Evolutionary conservation across 2,888 invertebrate species (phyloP).

Genomic region (Pogonocherus hispidulus): DNA sequence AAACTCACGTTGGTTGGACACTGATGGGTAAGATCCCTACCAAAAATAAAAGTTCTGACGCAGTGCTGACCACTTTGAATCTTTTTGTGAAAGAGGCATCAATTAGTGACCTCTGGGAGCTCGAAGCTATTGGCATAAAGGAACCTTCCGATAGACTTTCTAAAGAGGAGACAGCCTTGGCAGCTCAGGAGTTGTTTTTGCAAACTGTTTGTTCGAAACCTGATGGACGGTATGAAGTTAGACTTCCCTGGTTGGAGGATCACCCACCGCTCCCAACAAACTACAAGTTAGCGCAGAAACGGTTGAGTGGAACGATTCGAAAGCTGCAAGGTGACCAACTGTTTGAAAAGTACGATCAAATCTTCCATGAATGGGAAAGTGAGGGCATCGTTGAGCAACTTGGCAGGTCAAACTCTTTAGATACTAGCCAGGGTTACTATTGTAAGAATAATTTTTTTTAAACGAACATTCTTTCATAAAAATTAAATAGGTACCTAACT

Average conservation of each 20-base stretch:
- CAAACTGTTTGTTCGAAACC: constrained; percentile 31
- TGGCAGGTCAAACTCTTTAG: constrained; percentile 2
- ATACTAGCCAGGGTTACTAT: not conserved
- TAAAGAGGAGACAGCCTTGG: not conserved
- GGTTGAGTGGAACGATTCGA: constrained; percentile 2
- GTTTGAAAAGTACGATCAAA: constrained; percentile 22
- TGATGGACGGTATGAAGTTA: constrained; percentile 43
- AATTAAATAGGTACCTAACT: too few species aligned
- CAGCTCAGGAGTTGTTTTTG: constrained; percentile 34
- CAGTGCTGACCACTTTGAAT: constrained; percentile 7
- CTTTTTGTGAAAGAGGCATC: constrained; percentile 29
- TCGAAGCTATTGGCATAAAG: constrained; percentile 58
- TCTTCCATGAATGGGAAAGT: constrained; percentile 38
- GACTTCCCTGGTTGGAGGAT: constrained; percentile 41
- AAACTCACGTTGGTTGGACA: constrained; percentile 36
- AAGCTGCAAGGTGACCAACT: not conserved
- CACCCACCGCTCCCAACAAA: constrained; percentile 38
- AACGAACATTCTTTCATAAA: too few species aligned
- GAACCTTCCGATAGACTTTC: constrained; percentile 53
- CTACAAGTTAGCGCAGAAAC: constrained; percentile 34
- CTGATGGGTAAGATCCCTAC: constrained; percentile 31
- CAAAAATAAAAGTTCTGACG: not conserved
- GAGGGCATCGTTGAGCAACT: constrained; percentile 40
- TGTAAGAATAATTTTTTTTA: too few species aligned
- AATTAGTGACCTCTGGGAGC: constrained; percentile 52